Conservation (phyloP, 2,888 invertebrate species). For the Seira ritae region DNA sequence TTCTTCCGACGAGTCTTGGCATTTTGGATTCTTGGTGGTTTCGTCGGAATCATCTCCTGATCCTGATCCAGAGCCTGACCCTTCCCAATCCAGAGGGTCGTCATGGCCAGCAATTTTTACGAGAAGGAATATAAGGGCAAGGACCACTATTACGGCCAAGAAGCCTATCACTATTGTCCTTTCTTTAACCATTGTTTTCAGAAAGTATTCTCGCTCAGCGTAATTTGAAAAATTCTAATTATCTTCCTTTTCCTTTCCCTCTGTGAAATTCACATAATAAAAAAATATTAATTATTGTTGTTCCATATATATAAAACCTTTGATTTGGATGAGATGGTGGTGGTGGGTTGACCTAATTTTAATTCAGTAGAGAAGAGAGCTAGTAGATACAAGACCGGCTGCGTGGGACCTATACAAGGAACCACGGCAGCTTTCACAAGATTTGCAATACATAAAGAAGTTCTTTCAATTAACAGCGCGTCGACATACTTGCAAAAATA, state of each 20-base stretch:
- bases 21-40: conserved; percentile 52
- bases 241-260: not conserved
- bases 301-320: not conserved
- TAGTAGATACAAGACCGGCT: conserved; percentile 34
- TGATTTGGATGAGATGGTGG: not conserved
- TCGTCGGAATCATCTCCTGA: conserved; percentile 78
- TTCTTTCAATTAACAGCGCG: conserved; percentile 12
- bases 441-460: too few relatives aligned
- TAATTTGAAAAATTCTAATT: too few relatives aligned
- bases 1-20: conserved; percentile 60
- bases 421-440: too few relatives aligned
- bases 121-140: conserved; percentile 68
- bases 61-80: conserved; percentile 78
- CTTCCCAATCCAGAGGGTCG: conserved; percentile 77
- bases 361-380: conserved; percentile 17
- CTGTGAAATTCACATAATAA: not conserved
- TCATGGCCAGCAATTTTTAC: conserved; percentile 67
- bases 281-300: not conserved
- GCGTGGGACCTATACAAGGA: conserved; percentile 30
- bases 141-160: conserved; percentile 65
- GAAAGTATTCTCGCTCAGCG: not conserved
- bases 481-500: too few relatives aligned
- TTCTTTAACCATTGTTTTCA: conserved; percentile 67
- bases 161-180: conserved; percentile 71
- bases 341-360: conserved; percentile 36